A percentile compares a stretch with the other conserved stretches of the same genome.
Evolutionary conservation across 2,888 invertebrate genomes (phyloP).

Genomic region (Argyresthia albistria): DNA sequence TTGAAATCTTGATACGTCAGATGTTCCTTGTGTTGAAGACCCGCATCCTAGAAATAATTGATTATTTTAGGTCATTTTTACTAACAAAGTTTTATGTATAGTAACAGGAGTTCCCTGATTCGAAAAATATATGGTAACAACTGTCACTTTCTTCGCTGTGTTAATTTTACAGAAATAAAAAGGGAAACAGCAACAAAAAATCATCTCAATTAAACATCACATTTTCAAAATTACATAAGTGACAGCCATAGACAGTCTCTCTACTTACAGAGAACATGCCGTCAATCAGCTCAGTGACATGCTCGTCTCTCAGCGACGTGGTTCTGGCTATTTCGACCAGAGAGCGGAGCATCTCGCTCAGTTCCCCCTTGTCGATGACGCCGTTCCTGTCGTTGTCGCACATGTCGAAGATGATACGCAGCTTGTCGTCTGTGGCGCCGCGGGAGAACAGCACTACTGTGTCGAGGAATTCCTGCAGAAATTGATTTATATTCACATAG

Average conservation of each 20-base stretch:
- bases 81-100: no score
- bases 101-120: no score
- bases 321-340: slow-evolving; percentile 94
- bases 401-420: slow-evolving; percentile 97
- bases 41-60: slow-evolving; percentile 78
- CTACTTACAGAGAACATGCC: slow-evolving; percentile 88
- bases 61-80: not conserved
- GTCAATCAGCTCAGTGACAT: slow-evolving; percentile 92
- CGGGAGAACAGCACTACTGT: slow-evolving; percentile 93
- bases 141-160: no score
- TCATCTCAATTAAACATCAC: no score
- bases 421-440: slow-evolving; percentile 93
- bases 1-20: slow-evolving; percentile 94
- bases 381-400: slow-evolving; percentile 96
- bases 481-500: not conserved
- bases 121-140: no score
- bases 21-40: slow-evolving; percentile 90
- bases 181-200: no score
- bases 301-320: slow-evolving; percentile 90
- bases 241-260: no score
- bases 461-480: slow-evolving; percentile 87
- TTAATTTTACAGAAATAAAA: no score
- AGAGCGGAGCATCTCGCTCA: slow-evolving; percentile 94
- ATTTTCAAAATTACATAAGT: no score
- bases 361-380: slow-evolving; percentile 92